Evolutionary conservation across 2,888 invertebrate species (phyloP).

Genomic region (Metalampra italica): DNA sequence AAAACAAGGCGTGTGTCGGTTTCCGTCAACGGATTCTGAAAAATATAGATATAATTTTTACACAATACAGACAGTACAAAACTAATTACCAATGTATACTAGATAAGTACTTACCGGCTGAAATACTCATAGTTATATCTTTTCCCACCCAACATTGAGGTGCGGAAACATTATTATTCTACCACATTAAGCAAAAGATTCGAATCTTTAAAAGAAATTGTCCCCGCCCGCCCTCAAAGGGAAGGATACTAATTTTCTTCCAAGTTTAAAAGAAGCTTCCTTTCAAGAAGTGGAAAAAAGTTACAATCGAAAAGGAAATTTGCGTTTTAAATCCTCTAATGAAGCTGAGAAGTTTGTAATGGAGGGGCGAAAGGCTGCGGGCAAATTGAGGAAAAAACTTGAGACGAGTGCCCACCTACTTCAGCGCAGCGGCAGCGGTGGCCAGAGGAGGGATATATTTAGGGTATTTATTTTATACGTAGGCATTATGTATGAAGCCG

Average conservation of each 20-base stretch:
- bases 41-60: too few relatives aligned
- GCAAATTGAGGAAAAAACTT: conserved; percentile 70
- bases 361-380: conserved; percentile 74
- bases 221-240: conserved; percentile 69
- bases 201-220: conserved; percentile 67
- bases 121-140: background rate
- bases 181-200: conserved; percentile 62
- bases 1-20: too few relatives aligned
- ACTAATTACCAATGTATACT: too few relatives aligned
- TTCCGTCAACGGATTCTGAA: too few relatives aligned
- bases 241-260: conserved; percentile 75
- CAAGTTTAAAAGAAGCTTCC: conserved; percentile 74
- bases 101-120: too few relatives aligned
- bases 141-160: conserved; percentile 16
- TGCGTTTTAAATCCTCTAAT: conserved; percentile 79
- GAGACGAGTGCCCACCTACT: conserved; percentile 8
- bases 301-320: conserved; percentile 78
- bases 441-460: too few relatives aligned
- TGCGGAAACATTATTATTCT: conserved; percentile 60
- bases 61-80: too few relatives aligned
- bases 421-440: background rate
- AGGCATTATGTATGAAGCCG: too few relatives aligned
- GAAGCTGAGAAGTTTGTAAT: conserved; percentile 77
- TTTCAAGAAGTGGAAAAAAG: conserved; percentile 76
- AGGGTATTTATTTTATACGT: too few relatives aligned